Evolutionary conservation across 2,113 vertebrate genomes (phyloP).

Genomic region (Acinonyx jubatus): DNA sequence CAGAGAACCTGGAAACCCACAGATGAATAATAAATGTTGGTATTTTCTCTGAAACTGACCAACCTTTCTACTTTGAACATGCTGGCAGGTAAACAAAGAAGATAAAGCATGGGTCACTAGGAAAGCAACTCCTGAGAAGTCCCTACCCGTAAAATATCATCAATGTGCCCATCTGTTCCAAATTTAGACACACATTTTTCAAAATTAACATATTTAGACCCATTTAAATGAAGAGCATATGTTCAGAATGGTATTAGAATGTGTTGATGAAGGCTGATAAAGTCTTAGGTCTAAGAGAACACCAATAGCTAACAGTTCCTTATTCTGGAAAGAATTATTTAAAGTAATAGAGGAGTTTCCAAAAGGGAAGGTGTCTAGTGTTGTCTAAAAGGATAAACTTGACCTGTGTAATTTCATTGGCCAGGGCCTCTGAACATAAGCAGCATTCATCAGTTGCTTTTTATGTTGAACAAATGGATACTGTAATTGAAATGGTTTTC

Average conservation of each 20-base stretch:
- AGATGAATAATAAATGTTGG: neutral
- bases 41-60: conserved; percentile 13
- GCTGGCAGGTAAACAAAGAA: neutral
- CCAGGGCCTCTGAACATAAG: neutral
- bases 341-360: neutral
- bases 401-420: neutral
- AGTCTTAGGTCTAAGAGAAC: neutral
- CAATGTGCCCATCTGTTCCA: conserved; percentile 42
- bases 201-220: conserved; percentile 46
- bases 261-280: neutral
- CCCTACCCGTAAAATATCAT: neutral
- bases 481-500: neutral
- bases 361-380: too few species aligned
- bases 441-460: neutral
- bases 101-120: neutral
- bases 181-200: conserved; percentile 45
- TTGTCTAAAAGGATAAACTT: neutral
- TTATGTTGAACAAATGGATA: neutral
- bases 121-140: neutral
- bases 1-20: neutral
- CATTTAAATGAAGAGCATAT: conserved; percentile 33
- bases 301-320: neutral
- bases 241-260: neutral
- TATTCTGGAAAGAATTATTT: neutral
- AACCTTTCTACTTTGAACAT: neutral